Conservation (phyloP, 2,888 invertebrate genomes). For the Ptychoptera contaminata region DNA sequence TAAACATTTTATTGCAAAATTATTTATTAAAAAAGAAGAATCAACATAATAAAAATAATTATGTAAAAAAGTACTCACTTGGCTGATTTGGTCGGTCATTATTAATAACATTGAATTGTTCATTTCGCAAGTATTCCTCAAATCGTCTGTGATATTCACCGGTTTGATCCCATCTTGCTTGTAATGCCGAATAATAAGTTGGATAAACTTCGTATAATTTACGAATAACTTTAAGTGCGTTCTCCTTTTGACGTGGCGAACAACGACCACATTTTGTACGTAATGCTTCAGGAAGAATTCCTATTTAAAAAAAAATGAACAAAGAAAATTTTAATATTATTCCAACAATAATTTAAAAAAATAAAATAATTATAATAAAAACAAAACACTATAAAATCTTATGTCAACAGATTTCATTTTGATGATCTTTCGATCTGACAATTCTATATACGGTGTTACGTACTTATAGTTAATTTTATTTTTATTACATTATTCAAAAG, state of each 20-base stretch:
- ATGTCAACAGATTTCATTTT: too few species aligned
- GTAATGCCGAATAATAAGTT: conserved; percentile 49
- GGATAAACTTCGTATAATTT: conserved; percentile 45
- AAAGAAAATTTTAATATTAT: neutral
- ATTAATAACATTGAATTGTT: conserved; percentile 16
- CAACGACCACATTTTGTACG: conserved; percentile 48
- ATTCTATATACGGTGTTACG: too few species aligned
- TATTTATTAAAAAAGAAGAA: too few species aligned
- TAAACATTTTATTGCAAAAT: too few species aligned
- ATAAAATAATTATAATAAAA: too few species aligned
- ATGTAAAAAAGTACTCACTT: too few species aligned
- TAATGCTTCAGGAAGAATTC: conserved; percentile 53
- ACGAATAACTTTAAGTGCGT: conserved; percentile 51
- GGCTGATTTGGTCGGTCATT: conserved; percentile 5
- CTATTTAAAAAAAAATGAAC: conserved; percentile 29
- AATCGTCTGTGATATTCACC: conserved; percentile 43
- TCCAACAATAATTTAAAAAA: neutral
- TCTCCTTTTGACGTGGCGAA: conserved; percentile 45
- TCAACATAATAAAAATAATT: too few species aligned
- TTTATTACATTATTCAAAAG: too few species aligned
- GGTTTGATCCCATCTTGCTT: conserved; percentile 52
- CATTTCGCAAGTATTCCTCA: conserved; percentile 22
- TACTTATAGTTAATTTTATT: too few species aligned
- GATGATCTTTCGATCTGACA: too few species aligned
- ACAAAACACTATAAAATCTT: too few species aligned